A percentile compares a stretch with the other conserved stretches of the same genome.
Conservation (phyloP, 2,797 vertebrate genomes). For the Ctenochaetus hawaiiensis region DNA sequence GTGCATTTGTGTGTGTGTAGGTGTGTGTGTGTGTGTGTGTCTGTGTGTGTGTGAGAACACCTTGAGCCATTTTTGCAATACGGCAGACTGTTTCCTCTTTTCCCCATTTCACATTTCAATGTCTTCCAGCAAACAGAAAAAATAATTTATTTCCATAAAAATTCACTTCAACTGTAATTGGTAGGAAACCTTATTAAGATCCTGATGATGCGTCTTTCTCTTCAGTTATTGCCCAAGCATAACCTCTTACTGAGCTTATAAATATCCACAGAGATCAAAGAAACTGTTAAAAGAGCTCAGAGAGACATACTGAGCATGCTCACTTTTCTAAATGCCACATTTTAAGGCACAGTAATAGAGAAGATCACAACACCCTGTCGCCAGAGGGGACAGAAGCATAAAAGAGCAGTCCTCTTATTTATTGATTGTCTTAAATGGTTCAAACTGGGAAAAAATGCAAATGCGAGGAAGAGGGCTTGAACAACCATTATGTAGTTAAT, state of each 20-base stretch:
- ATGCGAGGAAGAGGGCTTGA: constrained; percentile 1
- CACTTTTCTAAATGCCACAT: constrained; percentile 31
- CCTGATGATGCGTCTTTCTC: constrained; percentile 70
- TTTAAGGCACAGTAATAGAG: constrained; percentile 3
- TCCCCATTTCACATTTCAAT: constrained; percentile 39
- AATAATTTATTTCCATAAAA: constrained; percentile 56
- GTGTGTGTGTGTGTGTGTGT: background rate
- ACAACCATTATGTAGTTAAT: background rate
- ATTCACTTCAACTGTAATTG: constrained; percentile 71
- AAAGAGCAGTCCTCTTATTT: constrained; percentile 9
- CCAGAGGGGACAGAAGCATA: background rate
- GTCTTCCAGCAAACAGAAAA: constrained; percentile 56
- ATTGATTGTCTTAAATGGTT: constrained; percentile 29
- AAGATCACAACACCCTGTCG: background rate
- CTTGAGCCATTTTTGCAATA: constrained; percentile 58
- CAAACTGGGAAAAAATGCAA: constrained; percentile 9
- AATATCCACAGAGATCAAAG: constrained; percentile 62
- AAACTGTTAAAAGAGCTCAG: constrained; percentile 10
- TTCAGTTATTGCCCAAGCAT: constrained; percentile 67
- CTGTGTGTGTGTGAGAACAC: constrained; percentile 15
- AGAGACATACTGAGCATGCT: background rate
- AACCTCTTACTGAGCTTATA: constrained; percentile 47
- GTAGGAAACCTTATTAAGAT: constrained; percentile 74
- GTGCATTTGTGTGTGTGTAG: background rate
- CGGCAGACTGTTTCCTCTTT: constrained; percentile 35